Evolutionary conservation across 23 tunicate genomes (phyloP), one percentile per base, ranked within the genome.

Genomic region (Trididemnum miniatum): DNA sequence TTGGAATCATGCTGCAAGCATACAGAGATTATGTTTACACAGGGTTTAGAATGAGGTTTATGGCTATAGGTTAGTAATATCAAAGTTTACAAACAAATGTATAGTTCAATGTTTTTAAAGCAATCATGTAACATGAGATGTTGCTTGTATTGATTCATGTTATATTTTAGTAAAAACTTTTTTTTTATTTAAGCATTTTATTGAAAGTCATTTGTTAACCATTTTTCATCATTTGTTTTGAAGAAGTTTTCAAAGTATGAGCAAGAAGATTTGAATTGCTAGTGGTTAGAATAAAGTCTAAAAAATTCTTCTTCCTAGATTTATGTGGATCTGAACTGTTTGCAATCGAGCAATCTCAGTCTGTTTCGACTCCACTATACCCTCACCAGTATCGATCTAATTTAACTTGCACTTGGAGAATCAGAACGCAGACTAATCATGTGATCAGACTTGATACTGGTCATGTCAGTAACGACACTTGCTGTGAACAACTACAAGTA

Each of bases 381-480:
- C 76, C 76, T 69, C 20, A 9, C 4, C 15, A 18, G 38, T 33
- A 69, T 69, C 23, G 38, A 29, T 5, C 76, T 4, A 69, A 69
- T 31, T 23, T 69, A 32, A 69, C 23, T 7, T 69, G 76, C n/a
- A 7, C 38, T 7, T 69, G 76, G 76, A 30, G 9, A 31, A 30
- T 69, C 9, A 31, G 38, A n/a, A 4, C 38, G 2, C 23, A 9
- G 30, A 31, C 18, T 2, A n/a, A 69, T 12, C 23, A 7, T 33
- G 7, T 69, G 15, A n/a, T 31, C 2, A n/a, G 31, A 33, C 12
- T 69, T 3, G 23, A 31, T 29, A 32, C 39, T 30, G 39, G 39
- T 7, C 31, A 7, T n/a, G 76, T 69, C 38, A 69, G 76, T n/a
- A 69, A 69, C 76, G 76, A 69, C 12, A 69, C 76, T 33, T 69